Evolutionary conservation across 2,797 vertebrate genomes (phyloP), one percentile per base, ranked within the genome.

Genomic region (Esox masquinongy): DNA sequence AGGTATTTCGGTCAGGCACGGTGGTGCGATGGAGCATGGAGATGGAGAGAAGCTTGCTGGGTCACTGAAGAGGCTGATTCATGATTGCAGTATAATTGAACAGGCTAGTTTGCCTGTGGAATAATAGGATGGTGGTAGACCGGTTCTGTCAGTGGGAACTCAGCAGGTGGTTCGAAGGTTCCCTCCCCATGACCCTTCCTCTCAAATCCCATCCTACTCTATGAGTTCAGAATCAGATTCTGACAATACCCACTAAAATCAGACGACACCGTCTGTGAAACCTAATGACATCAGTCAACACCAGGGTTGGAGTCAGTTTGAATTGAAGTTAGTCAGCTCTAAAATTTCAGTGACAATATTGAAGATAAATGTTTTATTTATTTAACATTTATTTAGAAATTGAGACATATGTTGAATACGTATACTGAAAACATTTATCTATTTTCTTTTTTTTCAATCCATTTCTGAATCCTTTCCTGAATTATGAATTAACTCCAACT

Each of bases 61-160:
- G 51, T 56, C 16, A 51, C 31, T 19, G n/a, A n/a, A 56, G 26
- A 39, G 24, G 51, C 14, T 56, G 51, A 70, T 17, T 63, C 31
- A 50, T 29, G 74, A 24, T 56, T 67, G 64, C 17, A 9, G 64
- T 68, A 49, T 74, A 74, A 75, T 75, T 75, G 66, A 75, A 75
- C 50, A 59, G 47, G 47, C 14, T 22, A 24, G 39, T 64, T 43
- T 63, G 59, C 43, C 43, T 53, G 17, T 24, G 70, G 11, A 61
- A 61, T 61, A 61, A 26, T 61, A 61, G 22, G 93, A 24, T 19
- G 24, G 56, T 12, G 11, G 9, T 24, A 26, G 11, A 61, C 56
- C 56, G 11, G 56, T 61, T 61, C 56, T 61, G 56, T 61, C 56
- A 61, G 56, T 61, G 56, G 9, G 56, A 11, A 11, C 43, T 24